Percentiles rank a stretch among this genome's conserved stretches.
phyloP scores from a whole-genome alignment of 2,888 invertebrate genomes.

The Amphiduros pacificus region DNA sequence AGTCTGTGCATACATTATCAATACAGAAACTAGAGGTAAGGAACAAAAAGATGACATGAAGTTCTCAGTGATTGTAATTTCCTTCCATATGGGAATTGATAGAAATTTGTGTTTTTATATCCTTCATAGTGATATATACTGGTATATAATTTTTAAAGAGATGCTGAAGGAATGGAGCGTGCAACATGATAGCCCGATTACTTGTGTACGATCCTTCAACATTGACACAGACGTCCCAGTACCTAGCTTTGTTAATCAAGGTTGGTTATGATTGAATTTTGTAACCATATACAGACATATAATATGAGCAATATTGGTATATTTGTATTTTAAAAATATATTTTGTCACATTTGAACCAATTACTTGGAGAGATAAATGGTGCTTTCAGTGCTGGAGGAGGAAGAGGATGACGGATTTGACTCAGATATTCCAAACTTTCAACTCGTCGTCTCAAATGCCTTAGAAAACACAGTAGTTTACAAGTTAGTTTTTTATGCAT shows the following conservation, averaged over 20 bases:
- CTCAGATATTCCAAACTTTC: conserved; percentile 33
- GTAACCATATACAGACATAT: not conserved
- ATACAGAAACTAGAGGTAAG: conserved; percentile 11
- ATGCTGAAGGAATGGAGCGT: conserved; percentile 63
- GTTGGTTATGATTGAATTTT: conserved; percentile 5
- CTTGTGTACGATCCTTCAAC: conserved; percentile 64
- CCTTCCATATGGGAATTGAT: not conserved
- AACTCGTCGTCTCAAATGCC: conserved; percentile 67
- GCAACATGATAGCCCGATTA: conserved; percentile 64
- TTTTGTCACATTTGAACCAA: too few relatives aligned
- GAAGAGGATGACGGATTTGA: conserved; percentile 15
- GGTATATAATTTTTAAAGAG: conserved; percentile 40
- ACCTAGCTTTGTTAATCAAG: conserved; percentile 38
- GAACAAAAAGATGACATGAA: not conserved
- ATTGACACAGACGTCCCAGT: conserved; percentile 37
- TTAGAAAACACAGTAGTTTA: conserved; percentile 67
- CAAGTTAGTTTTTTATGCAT: conserved; percentile 63
- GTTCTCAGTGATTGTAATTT: not conserved
- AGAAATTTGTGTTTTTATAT: not conserved
- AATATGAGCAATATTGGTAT: too few relatives aligned
- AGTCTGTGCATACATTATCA: conserved; percentile 13
- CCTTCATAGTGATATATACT: not conserved
- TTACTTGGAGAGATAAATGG: too few relatives aligned
- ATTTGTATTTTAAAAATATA: too few relatives aligned
- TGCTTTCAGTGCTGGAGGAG: conserved; percentile 17